Evolutionary conservation across 2,888 invertebrate genomes (phyloP), one percentile per base, ranked within the genome.

Genomic region (Sesamia inferens): DNA sequence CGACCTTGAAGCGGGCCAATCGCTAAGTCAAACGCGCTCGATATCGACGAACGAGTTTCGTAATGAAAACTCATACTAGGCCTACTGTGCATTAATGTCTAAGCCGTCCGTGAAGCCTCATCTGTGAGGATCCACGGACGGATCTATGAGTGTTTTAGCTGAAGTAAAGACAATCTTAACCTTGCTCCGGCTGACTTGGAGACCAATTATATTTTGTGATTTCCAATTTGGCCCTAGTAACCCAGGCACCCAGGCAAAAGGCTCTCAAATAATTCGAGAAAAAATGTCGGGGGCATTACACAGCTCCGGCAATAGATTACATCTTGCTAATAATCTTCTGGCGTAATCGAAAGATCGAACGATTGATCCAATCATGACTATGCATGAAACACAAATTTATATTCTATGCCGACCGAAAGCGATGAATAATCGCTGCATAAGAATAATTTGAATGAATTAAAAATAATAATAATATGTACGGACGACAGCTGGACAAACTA

Each of bases 251-350:
- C 51, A 51, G 19, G 48, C 48, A 19, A 2, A 19, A 48, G 48
- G 19, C 19, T 51, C 8, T 51, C 51, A 51, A 19, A 51, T 19
- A 8, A 8, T 19, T 10, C 10, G 19, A 51, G 19, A 51, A 51
- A 31, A 51, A n/a, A 3, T n/a, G 10, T 19, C 19, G 4, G 10
- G 8, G 8, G 51, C 10, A 8, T 10, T 51, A 51, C 19, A 10
- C 19, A 51, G 51, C 19, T n/a, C 51, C 10, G 4, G 19, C 19
- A 51, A 51, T n/a, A 51, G 19, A 51, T 51, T 19, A 51, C 19
- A 51, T 51, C 51, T n/a, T 51, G 51, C n/a, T 44, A 44, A 31
- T 5, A 55, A 55, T 70, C 16, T 70, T 70, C 19, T 24, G 69
- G 7, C 68, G 68, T 51, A 14, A 69, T 51, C 39, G 22, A 68